Conservation (phyloP, 2,797 vertebrate genomes). For the Neomorphus geoffroyi region DNA sequence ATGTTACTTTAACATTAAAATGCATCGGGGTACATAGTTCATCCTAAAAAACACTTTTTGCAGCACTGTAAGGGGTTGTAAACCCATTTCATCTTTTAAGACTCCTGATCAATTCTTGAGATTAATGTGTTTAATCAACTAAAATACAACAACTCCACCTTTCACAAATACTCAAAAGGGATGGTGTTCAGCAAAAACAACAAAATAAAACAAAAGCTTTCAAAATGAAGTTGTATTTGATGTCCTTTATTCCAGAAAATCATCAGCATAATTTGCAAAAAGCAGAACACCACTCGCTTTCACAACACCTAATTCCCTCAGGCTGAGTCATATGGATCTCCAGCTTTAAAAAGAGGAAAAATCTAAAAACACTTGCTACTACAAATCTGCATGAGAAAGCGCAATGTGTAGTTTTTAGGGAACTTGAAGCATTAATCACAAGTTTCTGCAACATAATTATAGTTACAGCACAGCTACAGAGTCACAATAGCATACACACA, state of each 20-base stretch:
- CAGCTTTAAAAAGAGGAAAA: slow-evolving; percentile 1
- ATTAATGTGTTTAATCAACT: not conserved
- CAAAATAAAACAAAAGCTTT: not conserved
- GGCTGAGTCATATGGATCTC: not conserved
- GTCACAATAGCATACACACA: not conserved
- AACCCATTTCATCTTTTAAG: not conserved
- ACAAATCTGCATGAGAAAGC: slow-evolving; percentile 40
- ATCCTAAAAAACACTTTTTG: not conserved
- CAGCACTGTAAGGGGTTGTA: not conserved
- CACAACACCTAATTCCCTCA: not conserved
- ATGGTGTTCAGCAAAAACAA: not conserved
- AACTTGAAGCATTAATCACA: slow-evolving; percentile 4
- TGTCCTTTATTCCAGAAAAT: not conserved
- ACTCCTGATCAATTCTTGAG: not conserved
- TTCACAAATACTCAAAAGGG: not conserved
- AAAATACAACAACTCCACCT: not conserved
- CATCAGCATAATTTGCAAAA: not conserved
- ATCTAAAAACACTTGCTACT: not conserved
- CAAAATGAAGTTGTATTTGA: not conserved
- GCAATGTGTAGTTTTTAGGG: slow-evolving; percentile 49
- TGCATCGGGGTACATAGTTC: not conserved
- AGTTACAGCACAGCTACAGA: not conserved
- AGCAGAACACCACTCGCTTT: slow-evolving; percentile 45
- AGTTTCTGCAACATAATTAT: not conserved
- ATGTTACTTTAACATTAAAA: not conserved